phyloP scores from a whole-genome alignment of 2,888 invertebrate genomes.

The Lagria hirta region DNA sequence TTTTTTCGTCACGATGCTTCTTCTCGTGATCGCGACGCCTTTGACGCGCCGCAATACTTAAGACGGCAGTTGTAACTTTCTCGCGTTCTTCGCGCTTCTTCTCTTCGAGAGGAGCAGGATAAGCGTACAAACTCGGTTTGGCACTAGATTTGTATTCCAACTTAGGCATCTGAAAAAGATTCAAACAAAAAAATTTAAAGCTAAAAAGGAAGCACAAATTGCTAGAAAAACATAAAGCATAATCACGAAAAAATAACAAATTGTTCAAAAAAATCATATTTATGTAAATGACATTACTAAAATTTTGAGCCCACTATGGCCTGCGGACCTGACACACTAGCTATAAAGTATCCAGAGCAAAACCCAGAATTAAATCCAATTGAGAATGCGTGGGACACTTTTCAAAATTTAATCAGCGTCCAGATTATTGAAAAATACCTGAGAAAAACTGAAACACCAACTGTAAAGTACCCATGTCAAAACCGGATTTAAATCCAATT shows the following conservation, averaged over 20 bases:
- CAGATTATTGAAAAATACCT: no score
- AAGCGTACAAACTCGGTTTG: slow-evolving; percentile 93
- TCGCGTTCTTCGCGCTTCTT: slow-evolving; percentile 98
- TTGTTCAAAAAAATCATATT: no score
- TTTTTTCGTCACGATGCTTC: slow-evolving; percentile 66
- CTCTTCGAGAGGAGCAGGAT: slow-evolving; percentile 95
- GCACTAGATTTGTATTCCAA: slow-evolving; percentile 90
- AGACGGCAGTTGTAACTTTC: slow-evolving; percentile 95
- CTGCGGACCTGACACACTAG: no score
- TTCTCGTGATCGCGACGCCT: slow-evolving; percentile 80
- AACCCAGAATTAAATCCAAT: no score
- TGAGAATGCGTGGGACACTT: no score
- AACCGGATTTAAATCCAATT: no score
- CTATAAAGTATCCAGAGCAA: no score
- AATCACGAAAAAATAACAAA: background rate
- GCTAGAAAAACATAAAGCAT: background rate
- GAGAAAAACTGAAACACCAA: no score
- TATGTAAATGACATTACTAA: no score
- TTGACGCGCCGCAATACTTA: slow-evolving; percentile 94
- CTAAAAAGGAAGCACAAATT: background rate
- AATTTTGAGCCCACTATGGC: no score
- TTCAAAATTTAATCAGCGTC: no score
- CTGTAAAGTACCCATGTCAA: no score
- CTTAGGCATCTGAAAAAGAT: slow-evolving; percentile 81
- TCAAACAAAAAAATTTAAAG: slow-evolving; percentile 1